These are phyloP conservation scores for Marmota monax DNA, from an alignment of 2,113 vertebrate species.

Conservation along the genomic window DNA sequence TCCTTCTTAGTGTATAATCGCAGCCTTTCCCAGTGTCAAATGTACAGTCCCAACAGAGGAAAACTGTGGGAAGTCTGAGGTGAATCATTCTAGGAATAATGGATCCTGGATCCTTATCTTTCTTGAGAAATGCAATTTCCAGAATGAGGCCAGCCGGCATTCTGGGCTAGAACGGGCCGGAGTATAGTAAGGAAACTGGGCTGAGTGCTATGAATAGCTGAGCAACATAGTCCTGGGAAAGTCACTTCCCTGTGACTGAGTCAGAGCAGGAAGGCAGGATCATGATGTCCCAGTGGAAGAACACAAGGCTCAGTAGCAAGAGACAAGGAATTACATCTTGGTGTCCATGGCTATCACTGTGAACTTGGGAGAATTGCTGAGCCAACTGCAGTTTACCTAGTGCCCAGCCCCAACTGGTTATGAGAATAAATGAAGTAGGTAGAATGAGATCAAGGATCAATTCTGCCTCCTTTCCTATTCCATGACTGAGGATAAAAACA, in stretches of 20 bases:
- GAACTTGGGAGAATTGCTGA: background rate
- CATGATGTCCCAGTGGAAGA: background rate
- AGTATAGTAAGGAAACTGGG: background rate
- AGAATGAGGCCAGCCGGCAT: constrained; percentile 30
- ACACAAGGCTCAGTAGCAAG: background rate
- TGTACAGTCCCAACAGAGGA: constrained; percentile 36
- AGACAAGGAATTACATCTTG: background rate
- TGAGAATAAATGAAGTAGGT: background rate
- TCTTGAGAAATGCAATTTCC: constrained; percentile 63
- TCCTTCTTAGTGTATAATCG: background rate
- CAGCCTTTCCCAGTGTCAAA: constrained; percentile 8
- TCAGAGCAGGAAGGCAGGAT: background rate
- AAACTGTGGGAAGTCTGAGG: constrained; percentile 13
- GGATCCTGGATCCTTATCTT: constrained; percentile 36
- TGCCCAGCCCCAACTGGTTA: background rate
- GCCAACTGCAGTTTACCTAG: background rate
- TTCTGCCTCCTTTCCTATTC: background rate
- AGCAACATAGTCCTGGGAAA: background rate
- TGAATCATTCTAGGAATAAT: constrained; percentile 66
- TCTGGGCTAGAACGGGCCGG: background rate
- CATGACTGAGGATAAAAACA: background rate
- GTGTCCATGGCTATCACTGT: accelerated
- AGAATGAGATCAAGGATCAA: too few relatives aligned
- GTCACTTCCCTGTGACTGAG: background rate
- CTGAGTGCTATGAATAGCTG: background rate